phyloP scores from a whole-genome alignment of 2,888 invertebrate species.

The Eupithecia centaureata region DNA sequence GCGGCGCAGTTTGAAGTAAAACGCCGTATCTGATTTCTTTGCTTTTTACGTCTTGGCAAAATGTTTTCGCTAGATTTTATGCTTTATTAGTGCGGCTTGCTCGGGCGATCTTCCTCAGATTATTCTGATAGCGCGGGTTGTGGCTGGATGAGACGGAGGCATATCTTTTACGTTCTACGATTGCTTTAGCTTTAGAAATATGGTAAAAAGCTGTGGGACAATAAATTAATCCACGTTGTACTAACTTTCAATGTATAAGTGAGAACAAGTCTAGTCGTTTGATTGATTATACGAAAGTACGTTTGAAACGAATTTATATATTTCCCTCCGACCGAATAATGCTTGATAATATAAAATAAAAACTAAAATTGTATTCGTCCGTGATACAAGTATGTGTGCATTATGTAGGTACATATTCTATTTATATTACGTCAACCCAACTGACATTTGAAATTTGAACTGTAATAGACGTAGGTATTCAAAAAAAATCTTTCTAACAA shows the following conservation, averaged over 20 bases:
- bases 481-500: neutral
- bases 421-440: neutral
- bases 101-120: slow-evolving; percentile 25
- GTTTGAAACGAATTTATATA: no score
- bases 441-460: neutral
- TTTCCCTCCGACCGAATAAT: no score
- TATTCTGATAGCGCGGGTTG: slow-evolving; percentile 31
- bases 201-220: neutral
- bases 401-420: neutral
- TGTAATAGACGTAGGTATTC: neutral
- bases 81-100: slow-evolving; percentile 37
- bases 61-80: slow-evolving; percentile 39
- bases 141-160: slow-evolving; percentile 20
- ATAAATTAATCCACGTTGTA: neutral
- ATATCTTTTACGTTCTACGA: slow-evolving; percentile 14
- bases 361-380: neutral
- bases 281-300: no score
- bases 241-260: neutral
- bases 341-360: no score
- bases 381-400: no score
- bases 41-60: slow-evolving; percentile 51
- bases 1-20: slow-evolving; percentile 49
- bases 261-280: no score
- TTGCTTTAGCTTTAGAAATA: neutral
- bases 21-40: slow-evolving; percentile 66